Base-by-base conservation (phyloP, 2,113 vertebrate genomes). In the Xyrauchen texanus region DNA sequence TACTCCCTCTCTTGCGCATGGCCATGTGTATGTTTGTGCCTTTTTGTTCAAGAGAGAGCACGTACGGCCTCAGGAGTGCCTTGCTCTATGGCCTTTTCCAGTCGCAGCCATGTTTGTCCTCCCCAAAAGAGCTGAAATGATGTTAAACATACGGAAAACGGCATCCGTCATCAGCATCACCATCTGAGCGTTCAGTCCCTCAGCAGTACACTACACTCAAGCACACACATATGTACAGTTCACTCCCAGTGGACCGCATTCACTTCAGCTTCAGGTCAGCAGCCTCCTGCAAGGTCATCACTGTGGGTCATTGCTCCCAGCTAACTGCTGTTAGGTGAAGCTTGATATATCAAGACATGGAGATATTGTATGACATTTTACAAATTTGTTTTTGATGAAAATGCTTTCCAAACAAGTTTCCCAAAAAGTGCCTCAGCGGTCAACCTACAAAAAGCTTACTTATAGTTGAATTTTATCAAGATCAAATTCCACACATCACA, bases 131-230 rank as follows among this genome's bases (percentile, higher is more conserved):
- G 45, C 63, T 44, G 77, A 86, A 90, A 89, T 86, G 89, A 90
- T 88, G 85, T 79, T 89, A 88, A 91, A 90, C 91, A 90, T 90
- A 92, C 80, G 88, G 90, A 85, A 89, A 90, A 82, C 81, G 42
- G 85, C 90, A 88, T 46, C 86, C 81, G 68, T 82, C 82, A 85
- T 92, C 82, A 92, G 82, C 78, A 78, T 90, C 87, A 88, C 80
- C 3, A 68, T 77, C 84, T 81, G 72, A 79, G 72, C 60, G 68
- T 82, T 81, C 83, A 67, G 82, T 89, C 84, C 82, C 67, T 88
- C 73, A 83, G 82, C 83, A 82, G 76, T 81, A 75, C 46, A 83
- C 82, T 68, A 34, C 67, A 16, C 52, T 60, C 12, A 79, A 34
- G 21, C 8, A 15, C 68, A 64, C 15, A 55, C 55, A 52, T 47